phyloP scores from a whole-genome alignment of 2,113 vertebrate species.

The Butorides virescens region DNA sequence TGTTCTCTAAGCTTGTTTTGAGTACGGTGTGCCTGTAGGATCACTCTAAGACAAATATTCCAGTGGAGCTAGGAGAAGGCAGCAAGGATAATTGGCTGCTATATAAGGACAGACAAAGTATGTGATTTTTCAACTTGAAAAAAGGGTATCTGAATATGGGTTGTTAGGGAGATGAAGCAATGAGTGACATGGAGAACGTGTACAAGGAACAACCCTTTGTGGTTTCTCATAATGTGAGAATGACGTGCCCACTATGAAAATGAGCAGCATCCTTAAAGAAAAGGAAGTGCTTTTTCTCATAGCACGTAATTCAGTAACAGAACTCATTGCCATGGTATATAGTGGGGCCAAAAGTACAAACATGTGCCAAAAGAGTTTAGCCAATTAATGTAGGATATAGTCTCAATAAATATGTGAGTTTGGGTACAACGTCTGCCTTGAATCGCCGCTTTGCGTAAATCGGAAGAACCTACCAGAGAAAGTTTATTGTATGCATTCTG shows the following conservation, averaged over 20 bases:
- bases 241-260: not conserved
- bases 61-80: not conserved
- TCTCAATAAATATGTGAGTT: not conserved
- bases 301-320: not conserved
- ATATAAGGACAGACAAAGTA: not conserved
- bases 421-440: not conserved
- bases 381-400: not conserved
- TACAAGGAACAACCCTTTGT: not conserved
- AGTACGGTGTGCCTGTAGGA: not conserved
- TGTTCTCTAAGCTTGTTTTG: not conserved
- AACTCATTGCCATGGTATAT: not conserved
- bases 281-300: not conserved
- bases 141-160: not conserved
- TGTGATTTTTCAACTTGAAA: not conserved
- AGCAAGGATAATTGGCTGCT: not conserved
- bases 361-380: not conserved
- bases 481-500: not conserved
- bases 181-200: not conserved
- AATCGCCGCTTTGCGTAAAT: not conserved
- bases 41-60: not conserved
- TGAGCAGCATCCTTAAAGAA: not conserved
- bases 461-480: fast-evolving
- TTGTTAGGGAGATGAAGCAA: not conserved
- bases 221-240: not conserved
- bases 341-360: not conserved